Evolutionary conservation across 2,797 vertebrate species (phyloP), one percentile per base, ranked within the genome.

Genomic region (Schizopygopsis pylzovi): DNA sequence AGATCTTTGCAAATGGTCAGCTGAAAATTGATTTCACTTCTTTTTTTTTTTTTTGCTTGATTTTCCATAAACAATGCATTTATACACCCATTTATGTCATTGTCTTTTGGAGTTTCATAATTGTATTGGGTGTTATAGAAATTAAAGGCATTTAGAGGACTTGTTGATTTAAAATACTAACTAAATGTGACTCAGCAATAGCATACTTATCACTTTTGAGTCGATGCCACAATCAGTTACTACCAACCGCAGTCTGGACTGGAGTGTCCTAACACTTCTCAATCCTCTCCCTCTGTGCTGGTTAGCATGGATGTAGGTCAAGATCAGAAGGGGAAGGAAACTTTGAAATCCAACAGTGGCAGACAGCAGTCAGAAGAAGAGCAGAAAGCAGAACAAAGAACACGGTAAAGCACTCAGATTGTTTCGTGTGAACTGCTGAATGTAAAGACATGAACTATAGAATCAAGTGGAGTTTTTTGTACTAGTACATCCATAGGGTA

Each of bases 341-440:
- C 73, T 47, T 52, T 85, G 65, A 80, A 75, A 76, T 81, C 56
- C 61, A 81, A 41, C 77, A 79, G 18, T 52, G 68, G 25, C 72
- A 82, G 78, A 88, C 83, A 84, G 16, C 86, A 88, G 52, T 20
- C 59, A 28, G 89, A 88, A 11, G 89, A 90, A 16, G 84, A 83
- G 22, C 12, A 39, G 10, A 85, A 76, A 39, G 1, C 49, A 0
- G 85, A 79, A 10, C 11, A 65, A 11, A 85, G n/a, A 3, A 61
- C 41, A 65, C 78, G 86, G 90, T 91, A 87, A 61, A 25, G n/a
- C 49, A n/a, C 20, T 52, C 20, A 49, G 4, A 12, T 16, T 65
- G 63, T 16, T 33, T 9, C 4, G 3, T 65, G 4, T 15, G 6
- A 56, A 67, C 78, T 61, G 45, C 18, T 10, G 22, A 15, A 45